Conservation (phyloP, 2,797 vertebrate species). For the Aeoliscus strigatus region DNA sequence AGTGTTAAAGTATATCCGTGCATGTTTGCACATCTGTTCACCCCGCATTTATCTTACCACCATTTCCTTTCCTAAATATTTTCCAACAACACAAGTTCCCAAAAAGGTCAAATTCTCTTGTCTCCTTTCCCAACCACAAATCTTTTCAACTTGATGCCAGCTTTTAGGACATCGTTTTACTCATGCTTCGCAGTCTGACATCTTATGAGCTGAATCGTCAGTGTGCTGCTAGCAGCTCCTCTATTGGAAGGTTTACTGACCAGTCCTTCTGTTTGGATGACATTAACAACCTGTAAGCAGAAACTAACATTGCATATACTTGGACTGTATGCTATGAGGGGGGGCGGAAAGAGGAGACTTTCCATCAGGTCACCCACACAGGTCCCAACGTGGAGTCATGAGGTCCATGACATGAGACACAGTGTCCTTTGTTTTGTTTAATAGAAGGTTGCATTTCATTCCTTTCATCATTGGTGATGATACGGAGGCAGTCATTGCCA, state of each 20-base stretch:
- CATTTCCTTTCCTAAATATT: too few species aligned
- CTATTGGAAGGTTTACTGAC: constrained; percentile 25
- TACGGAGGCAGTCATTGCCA: constrained; percentile 23
- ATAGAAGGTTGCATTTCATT: constrained; percentile 19
- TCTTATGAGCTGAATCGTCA: constrained; percentile 6
- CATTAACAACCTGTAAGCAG: constrained; percentile 1
- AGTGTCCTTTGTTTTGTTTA: constrained; percentile 26
- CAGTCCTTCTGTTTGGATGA: constrained; percentile 16
- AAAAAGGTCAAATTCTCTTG: constrained; percentile 18
- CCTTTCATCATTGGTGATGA: constrained; percentile 20
- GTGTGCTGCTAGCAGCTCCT: constrained; percentile 8
- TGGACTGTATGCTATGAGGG: constrained; percentile 29
- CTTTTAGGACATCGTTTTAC: too few species aligned
- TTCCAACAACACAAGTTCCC: too few species aligned
- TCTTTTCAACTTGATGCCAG: constrained; percentile 5
- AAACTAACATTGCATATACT: constrained; percentile 40
- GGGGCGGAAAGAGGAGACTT: constrained; percentile 21
- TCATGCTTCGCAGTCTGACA: too few species aligned
- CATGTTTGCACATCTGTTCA: too few species aligned
- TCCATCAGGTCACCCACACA: constrained; percentile 33
- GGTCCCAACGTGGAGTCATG: constrained; percentile 16
- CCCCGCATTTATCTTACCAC: too few species aligned
- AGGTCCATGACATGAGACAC: constrained; percentile 28
- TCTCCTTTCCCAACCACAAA: constrained; percentile 13
- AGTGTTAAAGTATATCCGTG: too few species aligned